phyloP scores from a whole-genome alignment of 2,888 invertebrate species.

The Allolobophora icterica region DNA sequence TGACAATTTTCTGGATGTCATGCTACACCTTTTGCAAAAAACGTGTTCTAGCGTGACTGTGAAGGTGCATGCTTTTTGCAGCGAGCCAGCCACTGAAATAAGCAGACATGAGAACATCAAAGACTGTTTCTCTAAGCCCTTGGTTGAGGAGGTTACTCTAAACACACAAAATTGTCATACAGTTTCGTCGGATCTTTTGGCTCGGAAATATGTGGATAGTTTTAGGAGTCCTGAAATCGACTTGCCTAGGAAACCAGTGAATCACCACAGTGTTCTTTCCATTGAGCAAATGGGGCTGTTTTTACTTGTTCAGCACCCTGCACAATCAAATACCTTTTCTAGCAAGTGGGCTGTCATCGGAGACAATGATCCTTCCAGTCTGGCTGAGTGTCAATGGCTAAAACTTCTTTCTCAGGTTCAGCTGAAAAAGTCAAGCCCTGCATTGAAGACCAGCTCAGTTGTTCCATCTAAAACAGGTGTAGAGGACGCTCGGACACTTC shows the following conservation, averaged over 20 bases:
- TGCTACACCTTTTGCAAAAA: background rate
- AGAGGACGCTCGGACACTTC: background rate
- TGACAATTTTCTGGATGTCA: background rate
- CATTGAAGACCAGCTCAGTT: background rate
- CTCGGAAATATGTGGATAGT: constrained; percentile 8
- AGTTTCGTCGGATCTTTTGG: background rate
- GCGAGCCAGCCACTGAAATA: background rate
- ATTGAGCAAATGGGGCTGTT: background rate
- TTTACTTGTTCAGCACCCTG: background rate
- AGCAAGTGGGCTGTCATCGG: background rate
- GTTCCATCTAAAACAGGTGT: background rate
- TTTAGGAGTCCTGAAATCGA: background rate
- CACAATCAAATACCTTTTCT: background rate
- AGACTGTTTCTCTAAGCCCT: background rate
- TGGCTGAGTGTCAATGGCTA: background rate
- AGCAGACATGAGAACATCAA: background rate
- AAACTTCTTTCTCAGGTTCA: background rate
- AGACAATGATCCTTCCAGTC: background rate
- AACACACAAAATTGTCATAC: background rate
- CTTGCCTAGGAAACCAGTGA: background rate
- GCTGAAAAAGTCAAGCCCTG: constrained; percentile 1
- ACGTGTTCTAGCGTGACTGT: background rate
- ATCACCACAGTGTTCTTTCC: background rate
- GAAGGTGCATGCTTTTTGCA: background rate
- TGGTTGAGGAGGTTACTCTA: background rate